Evolutionary conservation across 2,888 invertebrate genomes (phyloP), one percentile per base, ranked within the genome.

Genomic region (Lithophane semibrunnea): DNA sequence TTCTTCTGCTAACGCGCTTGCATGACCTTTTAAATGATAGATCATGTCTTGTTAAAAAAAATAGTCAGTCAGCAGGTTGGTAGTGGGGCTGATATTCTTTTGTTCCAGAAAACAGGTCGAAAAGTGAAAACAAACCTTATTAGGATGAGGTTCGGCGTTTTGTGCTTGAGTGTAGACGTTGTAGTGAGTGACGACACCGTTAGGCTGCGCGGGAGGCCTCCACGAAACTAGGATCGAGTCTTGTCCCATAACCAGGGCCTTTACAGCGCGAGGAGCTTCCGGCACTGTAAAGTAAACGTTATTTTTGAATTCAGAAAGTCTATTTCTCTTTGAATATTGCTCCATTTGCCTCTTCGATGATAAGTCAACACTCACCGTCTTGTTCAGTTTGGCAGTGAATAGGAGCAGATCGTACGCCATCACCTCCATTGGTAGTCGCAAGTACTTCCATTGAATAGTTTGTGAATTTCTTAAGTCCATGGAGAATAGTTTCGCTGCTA

Each of bases 381-480:
- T 99, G 99, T 97, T 99, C 99, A 70, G 99, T 99, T 96, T 98
- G 98, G 93, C 99, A 99, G 94, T 99, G 99, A 88, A 99, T 98
- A 12, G 98, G 98, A 29, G 97, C 97, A 88, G 98, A 98, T 87
- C 99, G 98, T 66, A 99, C 99, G 82, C 99, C 99, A 94, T 99
- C 99, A 18, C 99, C 99, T 85, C 99, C 99, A 76, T 99, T 98
- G 12, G 99, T 99, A 90, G 98, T 99, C 42, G 99, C 99, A 89
- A 99, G 96, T 54, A 99, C 99, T 97, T 99, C 99, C 98, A 99
- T 99, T 77, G 99, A 99, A 95, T 99, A 99, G 96, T 99, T 99
- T 3, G 99, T 99, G 96, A 98, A 99, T 94, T 99, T 99, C 94
- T 99, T 98, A 73, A 99, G 97, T 73, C 99, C 99, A 92, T 99